These are phyloP conservation scores for Circaetus gallicus DNA, from an alignment of 2,113 vertebrate genomes.

Conservation along the genomic window DNA sequence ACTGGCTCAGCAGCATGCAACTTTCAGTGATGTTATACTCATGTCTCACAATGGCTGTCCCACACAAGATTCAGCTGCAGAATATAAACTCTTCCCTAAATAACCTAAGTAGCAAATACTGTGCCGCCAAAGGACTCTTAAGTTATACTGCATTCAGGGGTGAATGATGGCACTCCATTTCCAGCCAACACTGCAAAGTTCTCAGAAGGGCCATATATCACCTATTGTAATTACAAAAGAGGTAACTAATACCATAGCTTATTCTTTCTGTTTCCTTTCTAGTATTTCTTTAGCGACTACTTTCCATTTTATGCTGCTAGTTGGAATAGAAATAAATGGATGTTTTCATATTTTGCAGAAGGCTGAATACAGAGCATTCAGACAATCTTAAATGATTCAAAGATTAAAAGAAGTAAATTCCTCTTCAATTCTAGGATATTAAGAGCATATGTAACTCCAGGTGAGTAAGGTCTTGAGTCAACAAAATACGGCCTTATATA, in stretches of 20 bases:
- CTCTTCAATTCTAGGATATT: neutral
- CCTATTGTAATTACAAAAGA: neutral
- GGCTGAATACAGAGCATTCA: neutral
- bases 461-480: neutral
- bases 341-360: neutral
- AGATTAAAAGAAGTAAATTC: neutral
- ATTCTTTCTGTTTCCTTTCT: neutral
- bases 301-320: neutral
- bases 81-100: neutral
- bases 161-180: neutral
- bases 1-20: neutral
- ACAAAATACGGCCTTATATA: neutral
- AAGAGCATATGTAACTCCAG: neutral
- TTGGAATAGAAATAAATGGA: neutral
- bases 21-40: neutral
- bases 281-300: neutral
- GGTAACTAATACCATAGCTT: neutral
- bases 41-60: no score
- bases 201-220: neutral
- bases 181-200: neutral
- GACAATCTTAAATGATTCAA: neutral
- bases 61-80: neutral
- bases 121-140: neutral
- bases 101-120: neutral
- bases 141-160: neutral